phyloP scores from a whole-genome alignment of 2,113 vertebrate species.

The Felis catus region F.catus_Fca126_mat1.0 CM031412.1:217653001-217653500 shows the following conservation, averaged over 20 bases:
- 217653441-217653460: background rate
- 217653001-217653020: background rate
- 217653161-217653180: background rate
- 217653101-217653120: background rate
- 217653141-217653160: background rate
- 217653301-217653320: slow-evolving; percentile 95
- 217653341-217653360: background rate
- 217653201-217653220: slow-evolving; percentile 94
- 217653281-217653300: slow-evolving; percentile 98
- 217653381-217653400: background rate
- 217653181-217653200: slow-evolving; percentile 89
- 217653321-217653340: background rate
- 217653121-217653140: background rate
- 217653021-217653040: too few species aligned
- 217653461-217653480: background rate
- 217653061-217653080: background rate
- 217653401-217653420: background rate
- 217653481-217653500: background rate
- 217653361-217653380: background rate
- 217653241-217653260: slow-evolving; percentile 98
- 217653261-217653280: slow-evolving; percentile 97
- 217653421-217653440: background rate
- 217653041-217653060: background rate
- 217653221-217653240: slow-evolving; percentile 95
- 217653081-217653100: background rate